These are phyloP conservation scores for Pseudomugil gertrudae DNA, from an alignment of 2,797 vertebrate species.

Conservation along the genomic window DNA sequence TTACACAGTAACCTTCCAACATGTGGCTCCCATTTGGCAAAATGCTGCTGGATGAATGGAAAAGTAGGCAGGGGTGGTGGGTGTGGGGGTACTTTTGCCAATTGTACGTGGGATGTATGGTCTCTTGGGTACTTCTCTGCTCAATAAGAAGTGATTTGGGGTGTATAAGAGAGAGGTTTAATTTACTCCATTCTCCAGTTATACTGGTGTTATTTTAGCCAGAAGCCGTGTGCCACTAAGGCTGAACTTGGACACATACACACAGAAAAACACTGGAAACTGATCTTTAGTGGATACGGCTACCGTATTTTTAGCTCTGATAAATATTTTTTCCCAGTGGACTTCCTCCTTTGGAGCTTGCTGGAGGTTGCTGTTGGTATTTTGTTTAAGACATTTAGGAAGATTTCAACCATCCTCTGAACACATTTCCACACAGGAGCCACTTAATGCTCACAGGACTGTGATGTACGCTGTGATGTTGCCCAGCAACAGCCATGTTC, in stretches of 20 bases:
- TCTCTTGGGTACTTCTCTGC: slow-evolving; percentile 41
- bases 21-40: slow-evolving; percentile 79
- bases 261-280: background rate
- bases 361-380: background rate
- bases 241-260: slow-evolving; percentile 4
- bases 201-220: slow-evolving; percentile 37
- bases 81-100: slow-evolving; percentile 11
- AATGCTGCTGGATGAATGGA: slow-evolving; percentile 68
- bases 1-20: slow-evolving; percentile 73
- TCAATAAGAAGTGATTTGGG: slow-evolving; percentile 27
- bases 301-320: background rate
- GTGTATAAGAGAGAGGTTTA: slow-evolving; percentile 20
- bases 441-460: slow-evolving; percentile 21
- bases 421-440: slow-evolving; percentile 2
- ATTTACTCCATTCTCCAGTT: slow-evolving; percentile 23
- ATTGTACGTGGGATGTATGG: slow-evolving; percentile 20
- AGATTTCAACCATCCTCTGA: slow-evolving; percentile 30
- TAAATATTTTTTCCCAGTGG: background rate
- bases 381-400: background rate
- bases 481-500: background rate
- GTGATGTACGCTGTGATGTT: background rate
- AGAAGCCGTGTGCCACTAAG: slow-evolving; percentile 1
- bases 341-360: background rate
- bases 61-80: slow-evolving; percentile 1
- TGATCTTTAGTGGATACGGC: background rate